Conservation (phyloP, 2,888 invertebrate genomes). For the Torymus aiolomorphi region DNA sequence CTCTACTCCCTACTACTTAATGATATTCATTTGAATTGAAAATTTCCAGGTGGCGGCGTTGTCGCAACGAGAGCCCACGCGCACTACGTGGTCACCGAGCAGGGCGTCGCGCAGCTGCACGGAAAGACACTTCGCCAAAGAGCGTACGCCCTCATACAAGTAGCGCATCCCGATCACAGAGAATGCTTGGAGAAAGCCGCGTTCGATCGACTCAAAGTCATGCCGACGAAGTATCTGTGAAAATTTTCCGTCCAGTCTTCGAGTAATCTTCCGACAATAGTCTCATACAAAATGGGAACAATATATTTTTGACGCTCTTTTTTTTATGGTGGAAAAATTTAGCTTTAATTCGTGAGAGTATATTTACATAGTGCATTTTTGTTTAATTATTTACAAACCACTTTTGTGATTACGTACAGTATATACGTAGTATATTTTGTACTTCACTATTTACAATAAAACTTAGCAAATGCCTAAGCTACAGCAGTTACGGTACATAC, state of each 20-base stretch:
- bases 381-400: slow-evolving; percentile 16
- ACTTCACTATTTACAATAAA: slow-evolving; percentile 21
- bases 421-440: neutral
- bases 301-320: neutral
- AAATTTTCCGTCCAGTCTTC: too few species aligned
- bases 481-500: too few species aligned
- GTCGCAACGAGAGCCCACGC: slow-evolving; percentile 94
- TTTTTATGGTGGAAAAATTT: too few species aligned
- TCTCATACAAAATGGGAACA: neutral
- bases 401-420: slow-evolving; percentile 7
- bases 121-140: slow-evolving; percentile 93
- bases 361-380: neutral
- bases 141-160: slow-evolving; percentile 90
- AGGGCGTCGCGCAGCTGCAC: slow-evolving; percentile 92
- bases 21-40: too few species aligned
- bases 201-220: slow-evolving; percentile 87
- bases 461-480: neutral
- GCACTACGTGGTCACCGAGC: slow-evolving; percentile 95
- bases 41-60: slow-evolving; percentile 88
- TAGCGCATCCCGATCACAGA: slow-evolving; percentile 93
- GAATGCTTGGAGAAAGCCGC: slow-evolving; percentile 90
- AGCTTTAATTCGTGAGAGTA: slow-evolving; percentile 19
- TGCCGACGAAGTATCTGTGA: slow-evolving; percentile 78
- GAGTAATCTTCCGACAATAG: too few species aligned
- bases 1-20: too few species aligned